Evolutionary conservation across 2,113 vertebrate genomes (phyloP), one percentile per base, ranked within the genome.

Genomic region (Triplophysa dalaica): DNA sequence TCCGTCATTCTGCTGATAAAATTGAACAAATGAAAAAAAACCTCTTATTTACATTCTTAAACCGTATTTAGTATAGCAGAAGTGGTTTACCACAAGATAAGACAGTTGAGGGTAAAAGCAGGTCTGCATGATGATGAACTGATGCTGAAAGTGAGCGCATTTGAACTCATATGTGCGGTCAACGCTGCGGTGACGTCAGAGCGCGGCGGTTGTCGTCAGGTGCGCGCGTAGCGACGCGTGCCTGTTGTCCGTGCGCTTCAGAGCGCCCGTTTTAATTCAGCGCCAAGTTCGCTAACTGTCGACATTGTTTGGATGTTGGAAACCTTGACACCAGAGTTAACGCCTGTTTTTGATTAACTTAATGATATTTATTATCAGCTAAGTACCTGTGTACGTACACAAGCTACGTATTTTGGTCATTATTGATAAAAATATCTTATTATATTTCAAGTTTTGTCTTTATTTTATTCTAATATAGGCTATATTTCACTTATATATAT

Each of bases 211-310:
- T 66, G 73, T 69, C 26, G 79, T 81, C 79, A 76, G 65, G 72
- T 61, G 58, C 24, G 66, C 10, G 75, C 29, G 16, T 74, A 65
- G 78, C 70, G 29, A 75, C 79, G 63, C 22, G 33, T 68, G 79
- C 66, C 65, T 54, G 33, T 22, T 77, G 24, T 77, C 73, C 80
- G 43, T 66, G 77, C 80, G 72, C 80, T 43, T 78, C 52, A 26
- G 65, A 69, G 45, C 79, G 52, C 54, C 69, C 21, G 14, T 33
- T 74, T 1, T n/a, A n/a, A 50, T 78, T 26, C 17, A 74, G 11
- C 17, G 29, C 52, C 69, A 58, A 72, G 6, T 4, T 52, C 69
- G 29, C 68, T 22, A 54, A 54, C 13, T 14, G 48, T 50, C 14
- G 52, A 50, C 48, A 19, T 19, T 65, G 16, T 38, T 17, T 45